Evolutionary conservation across 2,888 invertebrate species (phyloP).

Genomic region (Tribolium freemani): DNA sequence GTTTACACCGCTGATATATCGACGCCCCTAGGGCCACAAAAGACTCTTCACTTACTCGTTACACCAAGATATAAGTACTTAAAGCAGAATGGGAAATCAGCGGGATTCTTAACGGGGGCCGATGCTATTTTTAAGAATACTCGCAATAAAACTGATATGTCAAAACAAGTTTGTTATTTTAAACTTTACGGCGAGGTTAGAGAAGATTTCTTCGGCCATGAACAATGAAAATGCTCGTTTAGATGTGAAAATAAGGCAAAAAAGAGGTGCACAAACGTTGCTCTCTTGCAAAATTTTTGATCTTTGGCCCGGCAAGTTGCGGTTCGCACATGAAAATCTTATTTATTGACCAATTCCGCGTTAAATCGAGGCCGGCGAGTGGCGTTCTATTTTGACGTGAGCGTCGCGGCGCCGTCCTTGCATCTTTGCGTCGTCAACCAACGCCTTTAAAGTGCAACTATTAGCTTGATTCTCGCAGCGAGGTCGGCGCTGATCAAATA

Average conservation of each 20-base stretch:
- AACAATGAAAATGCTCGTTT: no score
- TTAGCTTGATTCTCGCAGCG: neutral
- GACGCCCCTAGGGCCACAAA: neutral
- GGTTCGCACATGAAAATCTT: no score
- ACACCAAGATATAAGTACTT: neutral
- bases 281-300: no score
- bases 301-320: no score
- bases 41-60: neutral
- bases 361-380: neutral
- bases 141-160: constrained; percentile 7
- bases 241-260: no score
- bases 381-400: constrained; percentile 5
- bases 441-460: constrained; percentile 23
- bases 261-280: no score
- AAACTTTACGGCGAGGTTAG: neutral
- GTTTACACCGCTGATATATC: neutral
- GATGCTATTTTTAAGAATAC: neutral
- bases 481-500: constrained; percentile 2
- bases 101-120: neutral
- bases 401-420: constrained; percentile 28
- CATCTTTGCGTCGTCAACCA: constrained; percentile 5
- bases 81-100: neutral
- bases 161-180: constrained; percentile 13
- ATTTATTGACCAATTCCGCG: neutral
- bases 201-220: no score